A percentile compares a stretch with the other conserved stretches of the same genome.
phyloP scores from a whole-genome alignment of 1,140 invertebrate genomes.

The Cyclargus thomasi region DNA sequence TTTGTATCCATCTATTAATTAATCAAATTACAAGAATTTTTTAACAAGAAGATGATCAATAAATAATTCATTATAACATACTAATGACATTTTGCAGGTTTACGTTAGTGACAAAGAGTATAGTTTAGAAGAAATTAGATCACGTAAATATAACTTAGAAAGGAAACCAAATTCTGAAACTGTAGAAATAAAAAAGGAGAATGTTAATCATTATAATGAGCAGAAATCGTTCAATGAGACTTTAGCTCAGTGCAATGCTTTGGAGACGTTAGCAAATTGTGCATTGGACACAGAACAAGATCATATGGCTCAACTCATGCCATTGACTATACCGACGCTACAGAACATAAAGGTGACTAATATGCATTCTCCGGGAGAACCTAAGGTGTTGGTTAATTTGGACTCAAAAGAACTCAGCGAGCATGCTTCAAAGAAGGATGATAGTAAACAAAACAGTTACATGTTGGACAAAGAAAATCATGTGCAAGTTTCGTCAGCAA shows the following conservation, averaged over 20 bases:
- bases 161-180: conserved; percentile 44
- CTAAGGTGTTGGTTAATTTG: conserved; percentile 64
- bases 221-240: conserved; percentile 57
- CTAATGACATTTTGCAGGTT: conserved; percentile 56
- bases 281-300: conserved; percentile 65
- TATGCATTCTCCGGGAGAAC: conserved; percentile 66
- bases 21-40: no score
- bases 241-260: conserved; percentile 60
- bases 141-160: conserved; percentile 66
- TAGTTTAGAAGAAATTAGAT: conserved; percentile 81
- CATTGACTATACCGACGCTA: conserved; percentile 55
- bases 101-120: conserved; percentile 79
- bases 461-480: conserved; percentile 55
- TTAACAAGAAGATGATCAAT: no score
- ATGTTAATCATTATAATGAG: conserved; percentile 26
- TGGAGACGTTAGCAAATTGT: conserved; percentile 69
- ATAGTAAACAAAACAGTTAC: conserved; percentile 37
- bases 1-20: no score
- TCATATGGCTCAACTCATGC: conserved; percentile 64
- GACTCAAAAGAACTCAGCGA: conserved; percentile 69
- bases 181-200: conserved; percentile 34
- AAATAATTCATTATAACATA: no score
- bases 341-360: conserved; percentile 66
- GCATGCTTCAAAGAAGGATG: conserved; percentile 51
- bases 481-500: conserved; percentile 26